A percentile compares a stretch with the other conserved stretches of the same genome.
These are phyloP conservation scores for Mesorhabditis spiculigera DNA, from an alignment of 2,888 invertebrate genomes.

Conservation along the genomic window DNA sequence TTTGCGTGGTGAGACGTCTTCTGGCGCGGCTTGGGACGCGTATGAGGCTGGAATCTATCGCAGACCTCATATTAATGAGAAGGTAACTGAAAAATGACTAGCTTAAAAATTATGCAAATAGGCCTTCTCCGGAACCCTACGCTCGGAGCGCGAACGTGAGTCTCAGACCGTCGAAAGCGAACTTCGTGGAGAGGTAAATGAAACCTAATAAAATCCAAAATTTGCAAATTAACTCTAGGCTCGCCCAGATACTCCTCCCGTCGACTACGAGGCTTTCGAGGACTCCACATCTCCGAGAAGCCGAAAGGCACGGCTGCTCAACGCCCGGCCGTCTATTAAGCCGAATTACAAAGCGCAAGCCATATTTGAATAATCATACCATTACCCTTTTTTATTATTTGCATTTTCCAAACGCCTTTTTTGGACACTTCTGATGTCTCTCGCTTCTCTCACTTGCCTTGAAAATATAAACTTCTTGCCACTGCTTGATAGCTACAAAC, in stretches of 20 bases:
- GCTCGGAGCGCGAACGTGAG: constrained; percentile 21
- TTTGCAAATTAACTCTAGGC: constrained; percentile 17
- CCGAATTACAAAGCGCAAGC: background rate
- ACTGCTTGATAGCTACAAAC: too few relatives aligned
- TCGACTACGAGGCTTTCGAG: constrained; percentile 46
- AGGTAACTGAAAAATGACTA: constrained; percentile 12
- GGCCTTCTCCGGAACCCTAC: constrained; percentile 15
- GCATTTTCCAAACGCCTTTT: too few relatives aligned
- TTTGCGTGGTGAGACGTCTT: constrained; percentile 22
- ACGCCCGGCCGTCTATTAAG: constrained; percentile 6
- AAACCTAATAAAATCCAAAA: constrained; percentile 8
- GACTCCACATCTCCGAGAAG: background rate
- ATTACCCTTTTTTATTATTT: too few relatives aligned
- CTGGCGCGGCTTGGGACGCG: constrained; percentile 33
- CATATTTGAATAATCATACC: too few relatives aligned
- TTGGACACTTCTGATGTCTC: too few relatives aligned
- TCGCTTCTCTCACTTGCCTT: too few relatives aligned
- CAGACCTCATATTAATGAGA: constrained; percentile 48
- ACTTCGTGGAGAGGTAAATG: constrained; percentile 15
- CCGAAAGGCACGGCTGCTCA: background rate
- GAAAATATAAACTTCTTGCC: too few relatives aligned
- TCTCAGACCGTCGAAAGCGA: constrained; percentile 36
- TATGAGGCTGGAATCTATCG: constrained; percentile 56
- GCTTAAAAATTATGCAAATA: background rate
- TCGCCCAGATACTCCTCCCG: constrained; percentile 54